phyloP scores from a whole-genome alignment of 2,888 invertebrate species.

The Atethmia centrago region DNA sequence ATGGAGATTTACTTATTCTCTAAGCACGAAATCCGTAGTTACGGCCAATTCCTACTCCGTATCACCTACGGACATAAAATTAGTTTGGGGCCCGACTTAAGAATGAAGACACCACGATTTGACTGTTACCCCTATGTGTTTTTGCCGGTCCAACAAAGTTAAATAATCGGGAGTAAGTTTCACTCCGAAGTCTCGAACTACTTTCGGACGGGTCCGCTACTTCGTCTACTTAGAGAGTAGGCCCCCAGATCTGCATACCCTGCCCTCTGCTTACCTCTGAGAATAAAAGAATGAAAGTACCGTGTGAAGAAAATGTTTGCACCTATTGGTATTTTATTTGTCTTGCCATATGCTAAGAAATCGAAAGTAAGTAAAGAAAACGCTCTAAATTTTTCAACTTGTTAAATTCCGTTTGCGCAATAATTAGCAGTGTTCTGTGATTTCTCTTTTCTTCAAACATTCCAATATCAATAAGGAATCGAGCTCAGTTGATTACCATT shows the following conservation, averaged over 20 bases:
- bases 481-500: neutral
- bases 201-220: too few relatives aligned
- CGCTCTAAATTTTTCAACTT: constrained; percentile 40
- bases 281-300: constrained; percentile 2
- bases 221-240: too few relatives aligned
- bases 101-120: too few relatives aligned
- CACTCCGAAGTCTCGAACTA: too few relatives aligned
- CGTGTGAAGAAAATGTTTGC: constrained; percentile 24
- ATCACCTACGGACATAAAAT: too few relatives aligned
- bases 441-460: constrained; percentile 48
- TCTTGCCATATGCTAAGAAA: constrained; percentile 17
- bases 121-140: too few relatives aligned
- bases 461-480: constrained; percentile 13
- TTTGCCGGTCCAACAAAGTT: too few relatives aligned
- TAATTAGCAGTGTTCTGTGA: constrained; percentile 39
- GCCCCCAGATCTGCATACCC: neutral
- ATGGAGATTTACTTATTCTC: neutral
- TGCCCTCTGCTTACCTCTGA: neutral
- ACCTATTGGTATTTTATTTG: constrained; percentile 4
- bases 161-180: too few relatives aligned
- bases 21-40: too few relatives aligned
- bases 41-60: too few relatives aligned
- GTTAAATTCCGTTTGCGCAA: constrained; percentile 46
- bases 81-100: too few relatives aligned
- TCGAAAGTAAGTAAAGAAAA: constrained; percentile 44